These are phyloP conservation scores for Macropodus opercularis DNA, from an alignment of 2,797 vertebrate genomes.

Conservation along the genomic window DNA sequence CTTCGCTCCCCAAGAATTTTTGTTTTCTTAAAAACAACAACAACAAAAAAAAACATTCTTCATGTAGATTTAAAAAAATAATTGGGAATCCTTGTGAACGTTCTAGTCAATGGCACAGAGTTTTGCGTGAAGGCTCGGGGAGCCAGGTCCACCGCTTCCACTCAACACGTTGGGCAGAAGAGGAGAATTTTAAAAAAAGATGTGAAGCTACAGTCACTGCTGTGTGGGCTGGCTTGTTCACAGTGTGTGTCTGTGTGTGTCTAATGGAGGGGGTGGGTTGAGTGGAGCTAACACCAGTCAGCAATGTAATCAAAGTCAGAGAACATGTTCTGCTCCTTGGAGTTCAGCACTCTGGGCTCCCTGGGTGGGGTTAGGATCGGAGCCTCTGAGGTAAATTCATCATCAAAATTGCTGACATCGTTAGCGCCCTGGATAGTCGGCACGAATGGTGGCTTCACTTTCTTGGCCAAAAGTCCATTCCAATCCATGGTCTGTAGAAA, in stretches of 20 bases:
- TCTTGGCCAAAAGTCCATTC: conserved; percentile 93
- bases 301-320: conserved; percentile 98
- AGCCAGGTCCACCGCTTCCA: conserved; percentile 43
- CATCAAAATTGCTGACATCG: conserved; percentile 99
- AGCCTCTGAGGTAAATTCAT: conserved; percentile 99
- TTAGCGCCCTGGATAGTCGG: conserved; percentile 92
- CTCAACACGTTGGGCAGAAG: conserved; percentile 37
- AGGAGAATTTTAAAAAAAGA: conserved; percentile 35
- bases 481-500: conserved; percentile 90
- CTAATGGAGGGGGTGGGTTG: not conserved
- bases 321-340: conserved; percentile 94
- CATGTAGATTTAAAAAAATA: conserved; percentile 73
- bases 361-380: conserved; percentile 96
- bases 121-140: conserved; percentile 68
- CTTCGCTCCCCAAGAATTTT: conserved; percentile 55
- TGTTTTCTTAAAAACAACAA: conserved; percentile 27
- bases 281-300: conserved; percentile 94
- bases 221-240: conserved; percentile 78
- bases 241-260: conserved; percentile 61
- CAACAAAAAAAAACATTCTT: conserved; percentile 83
- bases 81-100: conserved; percentile 30
- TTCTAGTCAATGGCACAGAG: conserved; percentile 86
- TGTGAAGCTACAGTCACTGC: conserved; percentile 79
- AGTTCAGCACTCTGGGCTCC: conserved; percentile 91
- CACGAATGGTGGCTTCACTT: conserved; percentile 93